Evolutionary conservation across 37 sponge, comb jelly and placozoan genomes (phyloP), one percentile per base, ranked within the genome.

Genomic region (Cladorhizidae sp.): DNA sequence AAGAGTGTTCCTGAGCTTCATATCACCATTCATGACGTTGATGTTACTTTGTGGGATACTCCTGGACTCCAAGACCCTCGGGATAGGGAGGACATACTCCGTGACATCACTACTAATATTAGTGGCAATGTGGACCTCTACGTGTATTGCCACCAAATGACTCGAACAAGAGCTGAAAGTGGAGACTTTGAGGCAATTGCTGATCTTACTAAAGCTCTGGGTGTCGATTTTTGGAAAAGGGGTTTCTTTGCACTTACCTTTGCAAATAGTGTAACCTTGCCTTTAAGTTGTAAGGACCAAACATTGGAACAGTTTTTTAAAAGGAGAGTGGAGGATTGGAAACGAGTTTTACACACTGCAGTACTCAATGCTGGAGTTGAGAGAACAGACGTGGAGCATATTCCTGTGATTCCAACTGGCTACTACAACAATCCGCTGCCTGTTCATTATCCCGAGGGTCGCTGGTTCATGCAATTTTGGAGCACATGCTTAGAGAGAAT

Each of bases 321-420:
- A 31, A 31, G 35, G 14, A 9, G 40, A 31, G 35, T 68, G 40
- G 20, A 35, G 14, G 40, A 40, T 8, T 68, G 69, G 69, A 8
- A 14, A 32, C 39, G 5, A 36, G 20, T 36, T 35, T 28, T 68
- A 3, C 37, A 11, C 12, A 20, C 21, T 36, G 38, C 11, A 21
- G 39, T 68, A 36, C 11, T 21, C 3, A 31, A 20, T 8, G 40
- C 69, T 40, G 40, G 11, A 36, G 41, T 29, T 8, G 40, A 35
- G 9, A 8, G 21, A 9, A 68, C 5, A 11, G 28, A 49, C 26
- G 52, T 52, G 8, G 45, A 8, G 6, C 8, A 31, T 9, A 45
- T 72, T 72, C 73, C 73, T 28, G 73, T 72, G 5, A 37, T 72
- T 26, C 73, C 73, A 49, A 29, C 40, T 3, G 45, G 73, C 26